Conservation (phyloP, 1,140 invertebrate genomes). For the Ridgeia piscesae region DNA sequence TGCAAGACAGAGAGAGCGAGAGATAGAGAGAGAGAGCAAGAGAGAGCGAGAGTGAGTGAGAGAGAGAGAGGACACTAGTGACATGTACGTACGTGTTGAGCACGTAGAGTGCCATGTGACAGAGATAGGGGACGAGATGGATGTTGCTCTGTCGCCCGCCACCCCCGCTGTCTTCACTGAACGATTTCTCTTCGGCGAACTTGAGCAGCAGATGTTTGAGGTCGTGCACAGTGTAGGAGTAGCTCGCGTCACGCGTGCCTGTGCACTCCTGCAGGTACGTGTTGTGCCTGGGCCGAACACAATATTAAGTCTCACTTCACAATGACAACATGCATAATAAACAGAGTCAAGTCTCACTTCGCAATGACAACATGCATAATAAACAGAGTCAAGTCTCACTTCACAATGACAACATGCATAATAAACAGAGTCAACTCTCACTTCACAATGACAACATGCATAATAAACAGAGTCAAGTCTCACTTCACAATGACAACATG, state of each 20-base stretch:
- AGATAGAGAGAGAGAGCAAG: conserved; percentile 91
- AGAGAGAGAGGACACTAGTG: neutral
- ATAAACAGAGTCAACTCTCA: too few relatives aligned
- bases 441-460: too few relatives aligned
- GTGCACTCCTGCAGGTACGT: conserved; percentile 59
- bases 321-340: too few relatives aligned
- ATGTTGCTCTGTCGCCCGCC: conserved; percentile 97
- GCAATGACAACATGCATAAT: too few relatives aligned
- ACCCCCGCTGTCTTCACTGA: conserved; percentile 91
- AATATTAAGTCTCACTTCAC: too few relatives aligned
- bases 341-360: too few relatives aligned
- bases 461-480: too few relatives aligned
- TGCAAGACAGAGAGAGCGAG: conserved; percentile 92
- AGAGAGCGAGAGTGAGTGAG: conserved; percentile 75
- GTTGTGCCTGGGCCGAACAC: conserved; percentile 56
- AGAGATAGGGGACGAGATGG: conserved; percentile 91
- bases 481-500: too few relatives aligned
- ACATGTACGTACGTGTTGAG: conserved; percentile 78
- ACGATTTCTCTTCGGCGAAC: conserved; percentile 91
- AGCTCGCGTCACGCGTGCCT: conserved; percentile 53
- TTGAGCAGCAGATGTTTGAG: conserved; percentile 85
- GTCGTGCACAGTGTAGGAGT: conserved; percentile 83
- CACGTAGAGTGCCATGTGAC: conserved; percentile 93
- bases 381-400: too few relatives aligned
- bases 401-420: too few relatives aligned